A percentile compares a stretch with the other conserved stretches of the same genome.
Evolutionary conservation across 2,797 vertebrate species (phyloP).

Genomic region (Coendou prehensilis): DNA sequence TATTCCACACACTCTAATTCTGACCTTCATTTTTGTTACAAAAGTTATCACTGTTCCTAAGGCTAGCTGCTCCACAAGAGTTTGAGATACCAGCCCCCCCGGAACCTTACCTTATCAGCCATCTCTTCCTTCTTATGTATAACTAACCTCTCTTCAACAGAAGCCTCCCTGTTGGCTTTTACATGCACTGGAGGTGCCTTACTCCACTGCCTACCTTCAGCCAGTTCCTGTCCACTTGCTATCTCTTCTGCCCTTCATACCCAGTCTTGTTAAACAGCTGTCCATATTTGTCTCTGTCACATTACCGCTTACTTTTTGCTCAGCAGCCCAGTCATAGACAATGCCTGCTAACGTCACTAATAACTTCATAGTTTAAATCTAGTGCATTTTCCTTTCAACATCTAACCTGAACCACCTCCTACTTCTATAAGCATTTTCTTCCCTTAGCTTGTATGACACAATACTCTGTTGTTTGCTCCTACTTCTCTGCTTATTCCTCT

Average conservation of each 20-base stretch:
- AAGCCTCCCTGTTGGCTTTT: background rate
- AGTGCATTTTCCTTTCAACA: background rate
- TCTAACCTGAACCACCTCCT: background rate
- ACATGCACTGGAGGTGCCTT: background rate
- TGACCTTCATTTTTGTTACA: background rate
- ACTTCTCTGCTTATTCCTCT: background rate
- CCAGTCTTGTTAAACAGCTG: background rate
- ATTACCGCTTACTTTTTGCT: background rate
- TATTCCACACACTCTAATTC: background rate
- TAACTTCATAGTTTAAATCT: background rate
- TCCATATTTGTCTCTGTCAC: background rate
- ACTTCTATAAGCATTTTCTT: background rate
- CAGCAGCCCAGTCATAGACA: background rate
- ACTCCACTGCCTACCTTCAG: background rate
- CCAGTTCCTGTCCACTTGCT: background rate
- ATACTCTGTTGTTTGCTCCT: background rate
- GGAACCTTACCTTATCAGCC: background rate
- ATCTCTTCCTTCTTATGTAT: background rate
- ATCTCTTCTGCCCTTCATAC: background rate
- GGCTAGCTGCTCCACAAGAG: background rate
- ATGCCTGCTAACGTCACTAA: background rate
- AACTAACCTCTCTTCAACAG: background rate
- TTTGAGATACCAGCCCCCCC: background rate
- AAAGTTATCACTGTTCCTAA: background rate
- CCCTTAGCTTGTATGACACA: background rate